Conservation (phyloP, 2,797 vertebrate species). For the Halcyon chelicuti region DNA sequence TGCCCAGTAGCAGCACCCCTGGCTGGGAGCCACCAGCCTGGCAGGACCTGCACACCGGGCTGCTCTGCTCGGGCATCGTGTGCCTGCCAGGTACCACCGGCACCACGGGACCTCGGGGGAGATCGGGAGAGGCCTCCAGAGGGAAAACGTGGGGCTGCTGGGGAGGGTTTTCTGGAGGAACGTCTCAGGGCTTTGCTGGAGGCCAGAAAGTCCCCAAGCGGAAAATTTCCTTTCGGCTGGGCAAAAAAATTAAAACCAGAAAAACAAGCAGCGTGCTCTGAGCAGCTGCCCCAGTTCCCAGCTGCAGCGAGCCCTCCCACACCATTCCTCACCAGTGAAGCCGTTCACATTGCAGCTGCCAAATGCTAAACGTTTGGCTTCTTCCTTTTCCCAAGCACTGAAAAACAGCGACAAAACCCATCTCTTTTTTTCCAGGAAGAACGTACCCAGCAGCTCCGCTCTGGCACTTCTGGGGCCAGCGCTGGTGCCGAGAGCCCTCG, state of each 20-base stretch:
- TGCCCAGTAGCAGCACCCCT: not conserved
- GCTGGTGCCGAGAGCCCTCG: fast-evolving
- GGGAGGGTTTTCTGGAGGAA: not conserved
- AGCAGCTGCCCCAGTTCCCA: not conserved
- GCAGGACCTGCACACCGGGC: conserved; percentile 68
- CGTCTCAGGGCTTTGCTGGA: not conserved
- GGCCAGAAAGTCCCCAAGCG: not conserved
- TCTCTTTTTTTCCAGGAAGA: not conserved
- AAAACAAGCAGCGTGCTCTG: not conserved
- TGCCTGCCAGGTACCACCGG: conserved; percentile 86
- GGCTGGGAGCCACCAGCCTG: conserved; percentile 17
- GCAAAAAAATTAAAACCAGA: not conserved
- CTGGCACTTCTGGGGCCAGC: not conserved
- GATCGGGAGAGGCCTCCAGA: fast-evolving
- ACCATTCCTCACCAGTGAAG: conserved; percentile 66
- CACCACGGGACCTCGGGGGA: fast-evolving
- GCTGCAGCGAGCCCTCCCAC: conserved; percentile 47
- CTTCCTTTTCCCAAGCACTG: conserved; percentile 7
- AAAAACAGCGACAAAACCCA: not conserved
- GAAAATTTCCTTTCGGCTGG: not conserved
- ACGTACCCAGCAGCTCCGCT: not conserved
- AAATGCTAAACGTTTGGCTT: conserved; percentile 45
- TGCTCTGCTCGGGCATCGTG: conserved; percentile 83
- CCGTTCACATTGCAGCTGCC: conserved; percentile 37
- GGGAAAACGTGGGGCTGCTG: not conserved